A percentile compares a stretch with the other conserved stretches of the same genome.
These are phyloP conservation scores for Tricholaema leucomelas DNA, from an alignment of 2,113 vertebrate genomes.

Conservation along the genomic window DNA sequence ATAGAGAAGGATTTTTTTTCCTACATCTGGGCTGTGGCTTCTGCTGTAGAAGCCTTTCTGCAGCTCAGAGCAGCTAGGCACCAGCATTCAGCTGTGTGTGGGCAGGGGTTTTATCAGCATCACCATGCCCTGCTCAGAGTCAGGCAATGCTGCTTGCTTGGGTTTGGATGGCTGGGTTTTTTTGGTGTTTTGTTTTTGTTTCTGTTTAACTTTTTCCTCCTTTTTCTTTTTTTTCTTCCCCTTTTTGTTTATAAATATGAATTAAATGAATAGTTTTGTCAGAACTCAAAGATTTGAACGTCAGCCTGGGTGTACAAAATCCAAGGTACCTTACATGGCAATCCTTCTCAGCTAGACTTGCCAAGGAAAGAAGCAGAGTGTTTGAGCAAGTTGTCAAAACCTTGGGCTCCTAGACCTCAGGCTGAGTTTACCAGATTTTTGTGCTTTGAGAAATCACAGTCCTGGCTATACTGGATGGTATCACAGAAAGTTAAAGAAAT, in stretches of 20 bases:
- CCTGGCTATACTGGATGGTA: neutral
- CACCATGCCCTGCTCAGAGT: neutral
- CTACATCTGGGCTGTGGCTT: neutral
- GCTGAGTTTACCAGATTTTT: neutral
- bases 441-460: neutral
- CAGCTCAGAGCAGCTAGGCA: neutral
- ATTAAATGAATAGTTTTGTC: neutral
- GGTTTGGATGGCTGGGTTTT: no score
- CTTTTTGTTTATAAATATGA: neutral
- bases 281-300: neutral
- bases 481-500: neutral
- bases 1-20: neutral
- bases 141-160: neutral
- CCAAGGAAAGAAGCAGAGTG: neutral
- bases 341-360: neutral
- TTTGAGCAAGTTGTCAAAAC: constrained; percentile 17
- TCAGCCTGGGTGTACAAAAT: neutral
- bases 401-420: neutral
- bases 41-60: neutral
- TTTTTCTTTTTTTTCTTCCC: no score
- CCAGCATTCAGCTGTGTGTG: neutral
- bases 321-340: neutral
- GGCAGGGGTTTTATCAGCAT: neutral
- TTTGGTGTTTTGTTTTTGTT: no score
- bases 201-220: no score